Percentiles rank a stretch among this genome's conserved stretches.
Evolutionary conservation across 2,888 invertebrate genomes (phyloP).

Genomic region (Bhutanitis thaidina): DNA sequence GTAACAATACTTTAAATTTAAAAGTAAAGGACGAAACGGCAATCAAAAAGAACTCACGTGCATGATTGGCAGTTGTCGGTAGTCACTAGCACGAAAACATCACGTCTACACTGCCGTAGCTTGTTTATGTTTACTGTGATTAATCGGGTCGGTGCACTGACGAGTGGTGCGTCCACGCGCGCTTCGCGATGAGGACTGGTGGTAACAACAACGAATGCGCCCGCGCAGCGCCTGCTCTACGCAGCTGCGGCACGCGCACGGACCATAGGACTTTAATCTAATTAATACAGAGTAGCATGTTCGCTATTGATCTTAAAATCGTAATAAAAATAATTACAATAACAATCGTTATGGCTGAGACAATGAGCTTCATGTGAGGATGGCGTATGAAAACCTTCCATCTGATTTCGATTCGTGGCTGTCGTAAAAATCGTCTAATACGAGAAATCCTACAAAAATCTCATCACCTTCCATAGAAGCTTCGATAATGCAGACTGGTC

Average conservation of each 20-base stretch:
- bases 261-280: not conserved
- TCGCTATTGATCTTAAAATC: not conserved
- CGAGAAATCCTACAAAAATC: no score
- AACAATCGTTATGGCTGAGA: no score
- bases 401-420: no score
- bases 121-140: constrained; percentile 40
- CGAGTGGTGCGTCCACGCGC: constrained; percentile 40
- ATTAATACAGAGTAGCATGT: not conserved
- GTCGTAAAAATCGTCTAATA: no score
- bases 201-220: constrained; percentile 28
- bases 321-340: not conserved
- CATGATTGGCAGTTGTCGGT: constrained; percentile 54
- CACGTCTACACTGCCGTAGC: constrained; percentile 48
- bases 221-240: constrained; percentile 24
- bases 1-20: constrained; percentile 17
- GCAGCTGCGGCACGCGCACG: constrained; percentile 16
- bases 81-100: constrained; percentile 63
- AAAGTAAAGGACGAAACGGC: constrained; percentile 21
- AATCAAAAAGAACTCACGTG: constrained; percentile 55
- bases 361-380: no score
- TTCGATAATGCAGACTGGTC: no score
- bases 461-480: no score
- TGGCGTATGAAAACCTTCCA: no score
- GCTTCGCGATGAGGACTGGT: constrained; percentile 47
- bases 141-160: constrained; percentile 23